Percentiles rank a stretch among this genome's conserved stretches.
phyloP scores from a whole-genome alignment of 2,797 vertebrate genomes.

The Eulemur albifrons region DNA sequence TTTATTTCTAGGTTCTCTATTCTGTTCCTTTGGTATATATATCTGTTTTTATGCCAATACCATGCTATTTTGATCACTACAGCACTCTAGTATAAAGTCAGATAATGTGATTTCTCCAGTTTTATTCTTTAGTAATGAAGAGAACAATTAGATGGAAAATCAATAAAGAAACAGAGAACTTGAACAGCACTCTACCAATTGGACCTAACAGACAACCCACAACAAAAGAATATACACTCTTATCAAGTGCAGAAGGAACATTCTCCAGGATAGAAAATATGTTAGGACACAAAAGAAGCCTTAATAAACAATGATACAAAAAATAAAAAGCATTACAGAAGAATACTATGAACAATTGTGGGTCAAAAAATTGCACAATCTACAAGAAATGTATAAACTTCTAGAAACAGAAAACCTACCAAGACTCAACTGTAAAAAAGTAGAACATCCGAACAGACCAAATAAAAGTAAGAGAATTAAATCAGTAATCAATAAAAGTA shows the following conservation, averaged over 20 bases:
- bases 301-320: background rate
- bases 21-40: background rate
- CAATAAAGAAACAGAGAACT: background rate
- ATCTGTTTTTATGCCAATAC: background rate
- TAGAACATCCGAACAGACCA: background rate
- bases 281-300: background rate
- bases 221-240: background rate
- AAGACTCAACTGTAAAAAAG: background rate
- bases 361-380: background rate
- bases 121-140: background rate
- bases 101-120: background rate
- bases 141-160: background rate
- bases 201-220: background rate
- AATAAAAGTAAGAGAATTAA: background rate
- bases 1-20: background rate
- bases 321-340: background rate
- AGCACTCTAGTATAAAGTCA: background rate
- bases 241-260: background rate
- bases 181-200: no score
- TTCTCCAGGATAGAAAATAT: background rate
- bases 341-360: background rate
- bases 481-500: background rate
- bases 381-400: background rate
- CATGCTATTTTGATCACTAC: background rate
- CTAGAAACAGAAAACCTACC: background rate